Conservation (phyloP, 1,140 invertebrate species). For the Apolygus lucorum region DNA sequence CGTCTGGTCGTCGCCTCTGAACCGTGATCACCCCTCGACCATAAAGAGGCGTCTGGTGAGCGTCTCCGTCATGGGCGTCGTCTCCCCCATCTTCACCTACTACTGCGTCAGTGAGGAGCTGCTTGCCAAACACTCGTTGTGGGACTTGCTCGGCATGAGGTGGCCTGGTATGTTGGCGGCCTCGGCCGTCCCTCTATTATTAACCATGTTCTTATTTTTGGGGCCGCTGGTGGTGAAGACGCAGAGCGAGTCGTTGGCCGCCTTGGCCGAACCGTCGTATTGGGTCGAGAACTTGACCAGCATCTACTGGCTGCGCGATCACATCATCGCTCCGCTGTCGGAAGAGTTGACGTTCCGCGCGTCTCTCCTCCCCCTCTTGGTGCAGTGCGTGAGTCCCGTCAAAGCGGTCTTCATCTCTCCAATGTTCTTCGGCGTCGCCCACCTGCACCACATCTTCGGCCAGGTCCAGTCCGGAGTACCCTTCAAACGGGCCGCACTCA, state of each 20-base stretch:
- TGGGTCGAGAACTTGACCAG: constrained; percentile 63
- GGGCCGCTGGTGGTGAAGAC: constrained; percentile 60
- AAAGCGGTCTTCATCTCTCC: constrained; percentile 76
- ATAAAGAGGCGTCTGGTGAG: constrained; percentile 82
- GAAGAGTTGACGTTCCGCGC: constrained; percentile 92
- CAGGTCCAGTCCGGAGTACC: constrained; percentile 58
- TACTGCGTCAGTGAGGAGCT: not conserved
- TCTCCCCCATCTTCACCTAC: constrained; percentile 65
- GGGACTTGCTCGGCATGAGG: constrained; percentile 66
- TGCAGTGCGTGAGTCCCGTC: constrained; percentile 68
- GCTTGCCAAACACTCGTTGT: constrained; percentile 42
- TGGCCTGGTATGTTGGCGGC: constrained; percentile 63
- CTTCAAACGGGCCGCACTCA: constrained; percentile 47
- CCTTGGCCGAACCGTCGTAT: constrained; percentile 56
- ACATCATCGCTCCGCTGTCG: constrained; percentile 82
- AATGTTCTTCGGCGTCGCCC: constrained; percentile 74
- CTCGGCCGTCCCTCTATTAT: constrained; percentile 59
- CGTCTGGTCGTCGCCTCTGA: constrained; percentile 64
- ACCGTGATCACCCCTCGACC: constrained; percentile 75
- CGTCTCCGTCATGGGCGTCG: constrained; percentile 66
- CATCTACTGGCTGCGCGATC: constrained; percentile 78
- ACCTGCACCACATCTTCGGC: constrained; percentile 46
- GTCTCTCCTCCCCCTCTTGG: constrained; percentile 83
- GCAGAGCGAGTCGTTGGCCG: constrained; percentile 46
- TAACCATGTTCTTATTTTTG: constrained; percentile 77